A percentile compares a stretch with the other conserved stretches of the same genome.
Conservation (phyloP, 1,140 invertebrate species). For the Protaetia brevitarsis region DNA sequence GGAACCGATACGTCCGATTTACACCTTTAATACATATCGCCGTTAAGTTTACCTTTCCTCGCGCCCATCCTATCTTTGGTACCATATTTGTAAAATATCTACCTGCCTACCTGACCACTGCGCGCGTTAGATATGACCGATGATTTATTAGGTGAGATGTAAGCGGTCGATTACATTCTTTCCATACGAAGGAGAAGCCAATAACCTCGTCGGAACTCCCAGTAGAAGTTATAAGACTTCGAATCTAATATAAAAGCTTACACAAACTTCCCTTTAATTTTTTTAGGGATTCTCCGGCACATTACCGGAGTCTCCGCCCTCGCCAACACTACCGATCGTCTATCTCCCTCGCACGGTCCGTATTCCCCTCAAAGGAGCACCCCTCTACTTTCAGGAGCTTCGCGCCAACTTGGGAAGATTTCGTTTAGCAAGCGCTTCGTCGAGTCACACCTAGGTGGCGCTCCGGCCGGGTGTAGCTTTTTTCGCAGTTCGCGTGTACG, state of each 20-base stretch:
- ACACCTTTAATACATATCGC: background rate
- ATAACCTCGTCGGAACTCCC: background rate
- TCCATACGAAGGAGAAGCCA: background rate
- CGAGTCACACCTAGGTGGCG: background rate
- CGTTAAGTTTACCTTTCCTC: slow-evolving; percentile 3
- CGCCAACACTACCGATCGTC: background rate
- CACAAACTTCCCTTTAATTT: slow-evolving; percentile 1
- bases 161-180: slow-evolving; percentile 25
- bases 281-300: slow-evolving; percentile 5
- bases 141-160: slow-evolving; percentile 27
- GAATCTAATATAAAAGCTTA: background rate
- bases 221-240: background rate
- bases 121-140: slow-evolving; percentile 22
- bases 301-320: background rate
- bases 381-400: background rate
- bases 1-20: background rate
- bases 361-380: background rate
- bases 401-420: background rate
- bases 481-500: background rate
- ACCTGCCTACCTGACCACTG: slow-evolving; percentile 18
- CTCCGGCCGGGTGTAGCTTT: background rate
- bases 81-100: slow-evolving; percentile 16
- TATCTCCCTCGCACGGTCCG: background rate
- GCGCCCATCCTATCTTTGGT: background rate
- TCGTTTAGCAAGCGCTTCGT: background rate